phyloP scores from a whole-genome alignment of 2,797 vertebrate species.

The Masticophis lateralis region DNA sequence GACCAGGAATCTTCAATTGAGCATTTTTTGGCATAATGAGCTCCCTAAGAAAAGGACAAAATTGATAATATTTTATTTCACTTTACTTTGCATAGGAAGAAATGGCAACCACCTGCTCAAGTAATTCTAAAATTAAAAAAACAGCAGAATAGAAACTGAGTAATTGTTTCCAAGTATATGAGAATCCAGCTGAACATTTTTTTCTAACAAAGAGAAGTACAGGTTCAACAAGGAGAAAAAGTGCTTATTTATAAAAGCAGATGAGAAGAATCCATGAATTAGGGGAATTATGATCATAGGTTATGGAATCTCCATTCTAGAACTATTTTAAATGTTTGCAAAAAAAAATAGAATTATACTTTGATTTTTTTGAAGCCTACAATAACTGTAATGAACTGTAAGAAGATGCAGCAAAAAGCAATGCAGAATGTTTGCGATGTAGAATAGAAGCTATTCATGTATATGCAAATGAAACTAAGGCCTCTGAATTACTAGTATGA shows the following conservation, averaged over 20 bases:
- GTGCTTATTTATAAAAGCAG: constrained; percentile 57
- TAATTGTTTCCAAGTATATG: constrained; percentile 69
- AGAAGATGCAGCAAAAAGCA: neutral
- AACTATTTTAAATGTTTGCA: neutral
- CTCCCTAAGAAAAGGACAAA: constrained; percentile 27
- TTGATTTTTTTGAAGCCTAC: neutral
- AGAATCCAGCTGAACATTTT: constrained; percentile 66
- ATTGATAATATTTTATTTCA: constrained; percentile 47
- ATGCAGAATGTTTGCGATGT: neutral
- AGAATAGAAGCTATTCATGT: neutral
- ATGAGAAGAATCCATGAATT: constrained; percentile 52
- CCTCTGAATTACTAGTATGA: neutral
- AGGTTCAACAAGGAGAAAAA: constrained; percentile 41
- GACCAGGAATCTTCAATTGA: constrained; percentile 8
- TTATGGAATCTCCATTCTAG: neutral
- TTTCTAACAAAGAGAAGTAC: constrained; percentile 51
- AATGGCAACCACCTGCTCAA: constrained; percentile 70
- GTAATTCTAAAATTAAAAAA: constrained; percentile 67
- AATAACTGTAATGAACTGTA: neutral
- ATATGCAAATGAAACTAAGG: neutral
- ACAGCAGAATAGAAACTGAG: constrained; percentile 63
- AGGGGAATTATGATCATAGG: neutral
- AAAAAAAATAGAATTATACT: neutral
- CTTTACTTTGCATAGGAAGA: constrained; percentile 38
- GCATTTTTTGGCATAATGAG: constrained; percentile 1